Evolutionary conservation across 2,797 vertebrate genomes (phyloP).

Genomic region (Anguilla anguilla): DNA sequence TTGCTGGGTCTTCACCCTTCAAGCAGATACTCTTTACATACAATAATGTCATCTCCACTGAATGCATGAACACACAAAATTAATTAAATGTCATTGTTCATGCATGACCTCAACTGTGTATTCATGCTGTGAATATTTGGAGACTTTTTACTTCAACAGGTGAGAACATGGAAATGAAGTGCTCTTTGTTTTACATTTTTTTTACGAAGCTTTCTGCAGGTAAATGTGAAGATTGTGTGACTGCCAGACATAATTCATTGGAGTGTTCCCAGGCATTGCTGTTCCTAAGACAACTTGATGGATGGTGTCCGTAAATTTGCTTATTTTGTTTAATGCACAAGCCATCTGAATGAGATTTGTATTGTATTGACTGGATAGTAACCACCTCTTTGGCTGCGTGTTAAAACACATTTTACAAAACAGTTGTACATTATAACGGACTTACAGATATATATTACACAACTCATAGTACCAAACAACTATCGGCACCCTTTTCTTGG

Average conservation of each 20-base stretch:
- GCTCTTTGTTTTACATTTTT: not conserved
- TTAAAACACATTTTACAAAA: not conserved
- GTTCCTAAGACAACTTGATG: not conserved
- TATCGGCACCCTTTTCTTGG: not conserved
- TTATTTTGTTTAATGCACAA: conserved; percentile 3
- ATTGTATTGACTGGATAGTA: not conserved
- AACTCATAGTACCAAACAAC: not conserved
- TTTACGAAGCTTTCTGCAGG: not conserved
- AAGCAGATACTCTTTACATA: not conserved
- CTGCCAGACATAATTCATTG: not conserved
- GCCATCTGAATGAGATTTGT: conserved; percentile 1
- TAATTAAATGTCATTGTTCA: not conserved
- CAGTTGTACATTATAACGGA: not conserved
- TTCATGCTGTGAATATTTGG: not conserved
- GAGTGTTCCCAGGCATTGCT: not conserved
- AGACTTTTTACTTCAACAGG: not conserved
- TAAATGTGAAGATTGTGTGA: not conserved
- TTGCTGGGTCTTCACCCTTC: not conserved
- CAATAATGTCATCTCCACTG: not conserved
- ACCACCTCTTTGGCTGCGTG: not conserved
- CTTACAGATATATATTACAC: not conserved
- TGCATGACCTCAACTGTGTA: not conserved
- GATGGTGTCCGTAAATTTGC: conserved; percentile 11
- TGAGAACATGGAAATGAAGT: not conserved
- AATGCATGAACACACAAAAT: not conserved